These are phyloP conservation scores for Bombylius major DNA, from an alignment of 2,888 invertebrate genomes.

Conservation along the genomic window DNA sequence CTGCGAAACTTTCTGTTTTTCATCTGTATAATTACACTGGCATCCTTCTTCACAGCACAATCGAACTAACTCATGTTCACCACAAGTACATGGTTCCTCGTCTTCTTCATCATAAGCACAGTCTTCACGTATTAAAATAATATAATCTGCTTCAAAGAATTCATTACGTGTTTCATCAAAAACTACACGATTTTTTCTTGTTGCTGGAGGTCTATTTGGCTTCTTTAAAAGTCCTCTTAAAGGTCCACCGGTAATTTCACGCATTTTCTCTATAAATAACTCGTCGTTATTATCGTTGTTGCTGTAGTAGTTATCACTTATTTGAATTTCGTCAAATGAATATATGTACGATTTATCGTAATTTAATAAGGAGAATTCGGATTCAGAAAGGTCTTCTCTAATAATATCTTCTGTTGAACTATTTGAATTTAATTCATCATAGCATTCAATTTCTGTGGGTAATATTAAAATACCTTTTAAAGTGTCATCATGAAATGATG, in stretches of 20 bases:
- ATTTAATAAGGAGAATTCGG: too few species aligned
- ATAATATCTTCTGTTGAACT: slow-evolving; percentile 17
- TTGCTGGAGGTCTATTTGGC: slow-evolving; percentile 49
- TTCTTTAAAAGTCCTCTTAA: slow-evolving; percentile 53
- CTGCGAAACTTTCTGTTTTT: slow-evolving; percentile 15
- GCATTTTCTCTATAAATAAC: slow-evolving; percentile 25
- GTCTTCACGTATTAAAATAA: slow-evolving; percentile 79
- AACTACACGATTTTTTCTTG: slow-evolving; percentile 66
- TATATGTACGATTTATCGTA: too few species aligned
- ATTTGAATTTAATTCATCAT: slow-evolving; percentile 32
- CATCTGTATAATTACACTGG: slow-evolving; percentile 41
- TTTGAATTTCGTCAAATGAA: too few species aligned
- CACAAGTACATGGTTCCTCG: slow-evolving; percentile 60
- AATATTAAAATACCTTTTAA: neutral
- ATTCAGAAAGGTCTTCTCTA: slow-evolving; percentile 5
- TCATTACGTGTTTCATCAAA: slow-evolving; percentile 83
- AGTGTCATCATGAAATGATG: neutral
- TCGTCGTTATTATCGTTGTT: slow-evolving; percentile 43
- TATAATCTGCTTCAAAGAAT: slow-evolving; percentile 86
- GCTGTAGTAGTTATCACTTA: neutral
- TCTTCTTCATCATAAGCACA: slow-evolving; percentile 73
- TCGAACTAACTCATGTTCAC: slow-evolving; percentile 51
- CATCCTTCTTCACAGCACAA: slow-evolving; percentile 58
- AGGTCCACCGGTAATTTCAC: slow-evolving; percentile 36
- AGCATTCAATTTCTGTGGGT: slow-evolving; percentile 15